These are phyloP conservation scores for Volucella inflata DNA, from an alignment of 2,888 invertebrate genomes.

Conservation along the genomic window DNA sequence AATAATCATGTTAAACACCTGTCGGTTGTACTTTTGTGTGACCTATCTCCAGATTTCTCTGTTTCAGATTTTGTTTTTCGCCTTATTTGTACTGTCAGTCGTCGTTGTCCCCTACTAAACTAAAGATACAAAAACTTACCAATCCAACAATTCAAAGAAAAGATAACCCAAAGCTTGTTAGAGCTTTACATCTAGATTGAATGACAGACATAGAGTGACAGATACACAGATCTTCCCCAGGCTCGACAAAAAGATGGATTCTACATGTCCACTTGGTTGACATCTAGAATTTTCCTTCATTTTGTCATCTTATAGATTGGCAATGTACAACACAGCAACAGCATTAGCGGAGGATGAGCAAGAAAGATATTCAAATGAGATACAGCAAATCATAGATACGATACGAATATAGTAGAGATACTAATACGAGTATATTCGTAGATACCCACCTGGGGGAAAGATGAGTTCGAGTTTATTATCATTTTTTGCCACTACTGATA, in stretches of 20 bases:
- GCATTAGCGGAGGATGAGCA: constrained; percentile 1
- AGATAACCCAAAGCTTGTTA: constrained; percentile 63
- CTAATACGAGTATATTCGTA: not conserved
- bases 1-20: constrained; percentile 71
- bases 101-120: constrained; percentile 31
- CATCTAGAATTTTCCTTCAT: constrained; percentile 41
- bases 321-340: constrained; percentile 2
- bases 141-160: not conserved
- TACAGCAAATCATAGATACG: constrained; percentile 50
- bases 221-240: constrained; percentile 53
- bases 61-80: constrained; percentile 4
- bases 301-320: constrained; percentile 45
- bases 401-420: constrained; percentile 6
- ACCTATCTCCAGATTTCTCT: constrained; percentile 53
- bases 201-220: constrained; percentile 60
- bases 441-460: constrained; percentile 48
- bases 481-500: not conserved
- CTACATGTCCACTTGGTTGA: constrained; percentile 56
- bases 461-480: constrained; percentile 22
- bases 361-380: constrained; percentile 63
- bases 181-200: constrained; percentile 59
- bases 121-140: constrained; percentile 2
- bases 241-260: constrained; percentile 48
- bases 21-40: constrained; percentile 63
- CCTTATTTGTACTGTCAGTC: not conserved